Percentiles rank a stretch among this genome's conserved stretches.
Conservation (phyloP, 2,888 invertebrate species). For the Xiphydria camelus region DNA sequence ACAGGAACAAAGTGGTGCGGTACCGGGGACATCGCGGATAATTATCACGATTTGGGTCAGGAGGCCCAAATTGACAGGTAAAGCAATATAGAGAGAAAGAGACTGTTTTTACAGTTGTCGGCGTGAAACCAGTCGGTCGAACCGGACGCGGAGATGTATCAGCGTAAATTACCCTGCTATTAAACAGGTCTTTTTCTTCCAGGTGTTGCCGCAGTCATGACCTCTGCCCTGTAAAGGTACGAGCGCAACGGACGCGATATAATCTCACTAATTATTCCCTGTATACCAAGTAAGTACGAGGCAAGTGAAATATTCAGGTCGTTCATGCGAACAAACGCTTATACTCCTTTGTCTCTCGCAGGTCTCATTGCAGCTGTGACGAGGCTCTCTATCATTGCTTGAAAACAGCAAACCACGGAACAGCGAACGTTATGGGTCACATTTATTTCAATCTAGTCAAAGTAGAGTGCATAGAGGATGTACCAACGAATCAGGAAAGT, state of each 20-base stretch:
- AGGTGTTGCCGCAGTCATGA: conserved; percentile 88
- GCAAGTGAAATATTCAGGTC: conserved; percentile 6
- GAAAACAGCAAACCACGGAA: conserved; percentile 72
- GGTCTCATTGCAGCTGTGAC: conserved; percentile 87
- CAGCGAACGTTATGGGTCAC: conserved; percentile 77
- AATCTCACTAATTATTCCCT: conserved; percentile 82
- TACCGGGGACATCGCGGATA: conserved; percentile 81
- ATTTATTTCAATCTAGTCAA: conserved; percentile 84
- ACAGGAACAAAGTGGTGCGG: conserved; percentile 93
- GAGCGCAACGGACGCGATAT: conserved; percentile 72
- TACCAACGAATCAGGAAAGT: conserved; percentile 12
- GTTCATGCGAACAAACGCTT: no score
- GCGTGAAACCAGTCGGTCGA: no score
- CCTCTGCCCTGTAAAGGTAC: conserved; percentile 82
- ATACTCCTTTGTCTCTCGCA: conserved; percentile 42
- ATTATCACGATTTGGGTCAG: conserved; percentile 83
- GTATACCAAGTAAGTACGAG: conserved; percentile 72
- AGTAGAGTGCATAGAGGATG: conserved; percentile 72
- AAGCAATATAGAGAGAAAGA: conserved; percentile 6
- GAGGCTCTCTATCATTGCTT: conserved; percentile 81
- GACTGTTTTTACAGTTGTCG: no score
- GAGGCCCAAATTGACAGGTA: conserved; percentile 59
- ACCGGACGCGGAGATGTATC: no score
- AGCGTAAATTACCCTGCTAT: no score
- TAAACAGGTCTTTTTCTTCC: no score